These are phyloP conservation scores for Zhuqinia jingwanae DNA, from an alignment of 2,888 invertebrate species.

Conservation along the genomic window DNA sequence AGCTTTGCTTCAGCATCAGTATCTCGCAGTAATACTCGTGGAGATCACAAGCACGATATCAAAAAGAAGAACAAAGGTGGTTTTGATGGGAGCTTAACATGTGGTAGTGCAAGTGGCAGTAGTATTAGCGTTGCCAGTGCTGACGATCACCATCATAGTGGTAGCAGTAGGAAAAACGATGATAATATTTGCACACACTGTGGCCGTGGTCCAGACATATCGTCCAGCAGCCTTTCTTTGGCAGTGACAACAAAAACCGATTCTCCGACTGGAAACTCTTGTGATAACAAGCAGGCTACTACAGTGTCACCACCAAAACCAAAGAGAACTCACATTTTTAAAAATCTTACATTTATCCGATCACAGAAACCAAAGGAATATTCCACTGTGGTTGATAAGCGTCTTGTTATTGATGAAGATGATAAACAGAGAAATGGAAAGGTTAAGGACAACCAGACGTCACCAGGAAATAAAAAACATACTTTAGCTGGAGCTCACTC, in stretches of 20 bases:
- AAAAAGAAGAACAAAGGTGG: constrained; percentile 40
- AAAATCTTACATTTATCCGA: constrained; percentile 48
- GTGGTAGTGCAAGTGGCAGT: constrained; percentile 45
- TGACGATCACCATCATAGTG: constrained; percentile 23
- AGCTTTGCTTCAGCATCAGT: constrained; percentile 51
- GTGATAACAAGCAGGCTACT: constrained; percentile 27
- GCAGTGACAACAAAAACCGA: neutral
- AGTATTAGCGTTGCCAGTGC: constrained; percentile 32
- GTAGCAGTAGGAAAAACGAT: constrained; percentile 47
- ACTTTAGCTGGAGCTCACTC: constrained; percentile 19
- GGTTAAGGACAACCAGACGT: constrained; percentile 12
- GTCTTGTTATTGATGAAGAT: neutral
- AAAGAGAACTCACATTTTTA: constrained; percentile 54
- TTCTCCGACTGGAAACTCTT: neutral
- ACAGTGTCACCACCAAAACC: constrained; percentile 36
- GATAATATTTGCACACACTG: constrained; percentile 59
- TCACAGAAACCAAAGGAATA: constrained; percentile 50
- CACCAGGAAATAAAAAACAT: constrained; percentile 30
- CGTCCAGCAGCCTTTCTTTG: neutral
- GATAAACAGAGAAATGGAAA: constrained; percentile 31
- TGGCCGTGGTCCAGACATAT: constrained; percentile 55
- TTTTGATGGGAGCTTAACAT: neutral
- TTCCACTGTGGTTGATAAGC: constrained; percentile 8
- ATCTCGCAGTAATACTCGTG: neutral
- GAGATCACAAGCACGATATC: constrained; percentile 40